phyloP scores from a whole-genome alignment of 2,888 invertebrate genomes.

The Xestia sexstrigata region DNA sequence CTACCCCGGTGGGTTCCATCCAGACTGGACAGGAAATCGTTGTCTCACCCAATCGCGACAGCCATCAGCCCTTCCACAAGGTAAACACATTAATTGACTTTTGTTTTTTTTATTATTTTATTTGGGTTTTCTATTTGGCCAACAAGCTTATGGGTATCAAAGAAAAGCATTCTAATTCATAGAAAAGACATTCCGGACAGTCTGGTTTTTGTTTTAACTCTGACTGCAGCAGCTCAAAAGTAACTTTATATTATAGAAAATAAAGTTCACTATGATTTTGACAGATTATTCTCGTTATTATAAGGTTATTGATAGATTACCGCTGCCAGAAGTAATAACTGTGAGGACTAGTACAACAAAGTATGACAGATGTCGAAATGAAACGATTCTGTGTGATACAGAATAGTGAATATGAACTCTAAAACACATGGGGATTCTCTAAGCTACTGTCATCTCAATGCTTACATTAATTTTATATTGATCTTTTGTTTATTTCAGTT shows the following conservation, averaged over 20 bases:
- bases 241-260: background rate
- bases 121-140: background rate
- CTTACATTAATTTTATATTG: constrained; percentile 7
- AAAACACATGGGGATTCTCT: background rate
- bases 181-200: background rate
- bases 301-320: background rate
- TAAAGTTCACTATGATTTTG: background rate
- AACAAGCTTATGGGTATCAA: background rate
- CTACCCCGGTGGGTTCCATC: constrained; percentile 97
- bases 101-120: background rate
- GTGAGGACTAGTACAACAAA: background rate
- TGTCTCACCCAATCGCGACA: constrained; percentile 97
- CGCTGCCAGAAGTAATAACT: background rate
- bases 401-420: background rate
- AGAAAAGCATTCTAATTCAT: background rate
- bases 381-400: background rate
- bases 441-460: constrained; percentile 6
- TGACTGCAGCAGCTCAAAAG: background rate
- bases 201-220: background rate
- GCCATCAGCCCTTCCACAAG: constrained; percentile 95
- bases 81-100: constrained; percentile 80
- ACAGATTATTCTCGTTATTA: background rate
- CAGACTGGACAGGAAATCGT: constrained; percentile 98
- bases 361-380: background rate
- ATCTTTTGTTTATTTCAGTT: constrained; percentile 16